phyloP scores from a whole-genome alignment of 2,888 invertebrate species.

The Hofmannophila pseudospretella region DNA sequence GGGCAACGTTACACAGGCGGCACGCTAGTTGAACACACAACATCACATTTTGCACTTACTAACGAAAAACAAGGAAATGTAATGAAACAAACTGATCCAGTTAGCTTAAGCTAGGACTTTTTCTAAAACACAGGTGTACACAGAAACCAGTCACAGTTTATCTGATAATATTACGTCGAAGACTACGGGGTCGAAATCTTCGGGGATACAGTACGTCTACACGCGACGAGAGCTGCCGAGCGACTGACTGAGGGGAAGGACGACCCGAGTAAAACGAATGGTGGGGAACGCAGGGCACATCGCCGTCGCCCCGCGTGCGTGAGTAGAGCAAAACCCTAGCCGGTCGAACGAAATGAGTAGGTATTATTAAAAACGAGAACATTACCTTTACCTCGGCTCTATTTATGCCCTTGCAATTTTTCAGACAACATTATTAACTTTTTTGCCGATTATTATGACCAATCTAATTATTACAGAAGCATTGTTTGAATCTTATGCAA shows the following conservation, averaged over 20 bases:
- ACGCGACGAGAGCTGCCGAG: conserved; percentile 45
- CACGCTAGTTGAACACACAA: conserved; percentile 64
- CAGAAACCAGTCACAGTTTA: conserved; percentile 46
- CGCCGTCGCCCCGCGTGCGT: conserved; percentile 39
- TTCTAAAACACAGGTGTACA: conserved; percentile 25
- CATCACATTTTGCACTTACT: conserved; percentile 74
- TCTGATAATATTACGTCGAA: conserved; percentile 51
- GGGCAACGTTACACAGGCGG: conserved; percentile 65
- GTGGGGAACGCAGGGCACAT: conserved; percentile 58
- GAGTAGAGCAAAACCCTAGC: conserved; percentile 23
- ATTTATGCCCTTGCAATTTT: conserved; percentile 17
- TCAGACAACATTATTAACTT: conserved; percentile 15
- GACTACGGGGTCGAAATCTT: conserved; percentile 43
- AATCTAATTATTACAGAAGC: conserved; percentile 4
- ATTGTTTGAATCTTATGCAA: conserved; percentile 2
- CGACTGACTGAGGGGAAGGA: conserved; percentile 61
- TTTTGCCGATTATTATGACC: conserved; percentile 2
- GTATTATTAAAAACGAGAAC: conserved; percentile 42
- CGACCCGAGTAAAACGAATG: conserved; percentile 40
- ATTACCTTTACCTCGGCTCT: conserved; percentile 27
- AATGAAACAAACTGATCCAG: conserved; percentile 47
- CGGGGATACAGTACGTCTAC: conserved; percentile 27
- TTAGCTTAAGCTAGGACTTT: conserved; percentile 30
- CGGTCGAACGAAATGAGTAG: conserved; percentile 38
- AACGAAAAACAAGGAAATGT: conserved; percentile 48